Evolutionary conservation across 2,797 vertebrate genomes (phyloP).

Genomic region (Megalops cyprinoides): DNA sequence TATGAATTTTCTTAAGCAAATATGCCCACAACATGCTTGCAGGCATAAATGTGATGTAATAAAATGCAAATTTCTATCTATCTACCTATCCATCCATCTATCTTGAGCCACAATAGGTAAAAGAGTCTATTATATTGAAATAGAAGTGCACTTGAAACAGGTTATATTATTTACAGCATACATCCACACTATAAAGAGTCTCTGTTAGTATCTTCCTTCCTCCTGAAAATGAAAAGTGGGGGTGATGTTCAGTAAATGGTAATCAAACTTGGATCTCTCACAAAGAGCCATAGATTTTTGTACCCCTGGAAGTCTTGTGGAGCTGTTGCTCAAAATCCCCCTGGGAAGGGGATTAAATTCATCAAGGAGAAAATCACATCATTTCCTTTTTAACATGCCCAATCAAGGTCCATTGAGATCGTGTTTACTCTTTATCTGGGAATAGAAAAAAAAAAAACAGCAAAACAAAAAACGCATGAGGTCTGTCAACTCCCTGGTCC

Average conservation of each 20-base stretch:
- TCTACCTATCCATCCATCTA: no score
- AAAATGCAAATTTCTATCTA: no score
- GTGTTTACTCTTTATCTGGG: neutral
- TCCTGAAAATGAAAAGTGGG: neutral
- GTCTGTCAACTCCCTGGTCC: neutral
- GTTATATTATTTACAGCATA: neutral
- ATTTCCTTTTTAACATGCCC: conserved; percentile 5
- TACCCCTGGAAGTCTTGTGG: no score
- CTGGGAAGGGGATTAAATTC: neutral
- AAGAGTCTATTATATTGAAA: neutral
- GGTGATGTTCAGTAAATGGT: neutral
- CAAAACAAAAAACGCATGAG: neutral
- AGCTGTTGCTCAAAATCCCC: neutral
- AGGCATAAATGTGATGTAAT: no score
- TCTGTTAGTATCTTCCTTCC: neutral
- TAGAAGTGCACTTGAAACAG: neutral
- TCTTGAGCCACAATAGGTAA: neutral
- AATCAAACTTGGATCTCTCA: no score
- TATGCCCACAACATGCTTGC: no score
- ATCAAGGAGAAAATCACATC: neutral
- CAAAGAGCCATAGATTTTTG: no score
- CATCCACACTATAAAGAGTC: conserved; percentile 28
- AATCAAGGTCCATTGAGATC: neutral
- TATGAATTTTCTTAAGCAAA: no score
- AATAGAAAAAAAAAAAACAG: neutral